Evolutionary conservation across 2,888 invertebrate species (phyloP).

Genomic region (Linnaemya tessellans): DNA sequence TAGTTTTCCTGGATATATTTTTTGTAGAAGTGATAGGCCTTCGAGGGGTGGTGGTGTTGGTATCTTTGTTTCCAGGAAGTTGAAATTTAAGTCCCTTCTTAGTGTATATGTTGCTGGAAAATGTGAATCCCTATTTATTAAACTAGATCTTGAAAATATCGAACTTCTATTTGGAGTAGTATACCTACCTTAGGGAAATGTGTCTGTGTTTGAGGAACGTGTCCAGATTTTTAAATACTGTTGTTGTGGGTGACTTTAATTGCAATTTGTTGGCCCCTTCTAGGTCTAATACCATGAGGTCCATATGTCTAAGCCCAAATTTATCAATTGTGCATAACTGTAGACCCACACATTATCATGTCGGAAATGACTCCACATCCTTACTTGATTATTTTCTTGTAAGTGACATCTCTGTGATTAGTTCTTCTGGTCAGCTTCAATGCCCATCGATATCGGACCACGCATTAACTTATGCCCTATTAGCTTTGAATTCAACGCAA

Average conservation of each 20-base stretch:
- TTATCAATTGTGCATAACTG: slow-evolving; percentile 14
- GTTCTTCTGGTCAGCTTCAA: not conserved
- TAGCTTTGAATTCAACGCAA: not conserved
- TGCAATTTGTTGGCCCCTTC: slow-evolving; percentile 4
- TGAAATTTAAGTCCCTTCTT: too few relatives aligned
- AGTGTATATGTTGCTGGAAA: not conserved
- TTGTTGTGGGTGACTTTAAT: slow-evolving; percentile 9
- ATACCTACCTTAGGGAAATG: not conserved
- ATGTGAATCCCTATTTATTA: slow-evolving; percentile 44
- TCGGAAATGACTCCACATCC: not conserved
- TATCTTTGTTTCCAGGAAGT: too few relatives aligned
- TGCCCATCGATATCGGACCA: slow-evolving; percentile 7
- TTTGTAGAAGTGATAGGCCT: too few relatives aligned
- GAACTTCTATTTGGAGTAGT: not conserved
- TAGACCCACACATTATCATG: slow-evolving; percentile 5
- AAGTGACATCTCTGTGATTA: not conserved
- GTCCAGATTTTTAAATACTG: not conserved
- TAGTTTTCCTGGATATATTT: too few relatives aligned
- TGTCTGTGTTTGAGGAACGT: not conserved
- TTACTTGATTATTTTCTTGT: slow-evolving; percentile 8
- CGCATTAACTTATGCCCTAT: not conserved
- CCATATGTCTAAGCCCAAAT: not conserved
- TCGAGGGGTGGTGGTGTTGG: too few relatives aligned
- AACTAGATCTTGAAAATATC: not conserved
- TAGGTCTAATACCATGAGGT: not conserved